Evolutionary conservation across 2,113 vertebrate species (phyloP).

Genomic region (Galemys pyrenaicus): DNA sequence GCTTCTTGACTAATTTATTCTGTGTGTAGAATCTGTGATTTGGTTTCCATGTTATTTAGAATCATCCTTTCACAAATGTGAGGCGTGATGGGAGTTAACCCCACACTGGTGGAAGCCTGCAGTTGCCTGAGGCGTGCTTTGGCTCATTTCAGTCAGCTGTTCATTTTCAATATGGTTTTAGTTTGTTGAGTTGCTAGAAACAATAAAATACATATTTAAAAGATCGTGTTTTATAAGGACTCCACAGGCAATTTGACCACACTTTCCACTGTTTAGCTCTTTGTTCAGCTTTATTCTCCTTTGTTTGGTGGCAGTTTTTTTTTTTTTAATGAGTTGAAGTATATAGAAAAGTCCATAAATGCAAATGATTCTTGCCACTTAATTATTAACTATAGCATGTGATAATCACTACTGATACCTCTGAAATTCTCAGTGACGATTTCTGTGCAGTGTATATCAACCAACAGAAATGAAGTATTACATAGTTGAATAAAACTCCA

Average conservation of each 20-base stretch:
- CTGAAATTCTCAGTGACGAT: slow-evolving; percentile 16
- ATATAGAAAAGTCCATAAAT: slow-evolving; percentile 9
- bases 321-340: background rate
- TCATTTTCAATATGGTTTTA: slow-evolving; percentile 77
- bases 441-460: background rate
- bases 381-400: background rate
- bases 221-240: slow-evolving; percentile 6
- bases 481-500: slow-evolving; percentile 13
- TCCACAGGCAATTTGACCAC: background rate
- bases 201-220: slow-evolving; percentile 72
- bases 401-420: background rate
- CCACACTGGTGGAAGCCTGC: slow-evolving; percentile 55
- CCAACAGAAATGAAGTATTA: background rate
- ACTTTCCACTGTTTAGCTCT: background rate
- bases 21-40: slow-evolving; percentile 13
- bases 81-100: slow-evolving; percentile 44
- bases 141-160: slow-evolving; percentile 65
- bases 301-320: background rate
- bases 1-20: slow-evolving; percentile 23
- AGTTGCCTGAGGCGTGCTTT: slow-evolving; percentile 71
- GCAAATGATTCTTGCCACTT: background rate
- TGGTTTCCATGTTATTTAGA: slow-evolving; percentile 41
- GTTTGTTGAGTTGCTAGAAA: slow-evolving; percentile 70
- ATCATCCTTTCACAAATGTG: slow-evolving; percentile 48
- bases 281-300: slow-evolving; percentile 40